These are phyloP conservation scores for Acleris holmiana DNA, from an alignment of 2,888 invertebrate genomes.

Conservation along the genomic window DNA sequence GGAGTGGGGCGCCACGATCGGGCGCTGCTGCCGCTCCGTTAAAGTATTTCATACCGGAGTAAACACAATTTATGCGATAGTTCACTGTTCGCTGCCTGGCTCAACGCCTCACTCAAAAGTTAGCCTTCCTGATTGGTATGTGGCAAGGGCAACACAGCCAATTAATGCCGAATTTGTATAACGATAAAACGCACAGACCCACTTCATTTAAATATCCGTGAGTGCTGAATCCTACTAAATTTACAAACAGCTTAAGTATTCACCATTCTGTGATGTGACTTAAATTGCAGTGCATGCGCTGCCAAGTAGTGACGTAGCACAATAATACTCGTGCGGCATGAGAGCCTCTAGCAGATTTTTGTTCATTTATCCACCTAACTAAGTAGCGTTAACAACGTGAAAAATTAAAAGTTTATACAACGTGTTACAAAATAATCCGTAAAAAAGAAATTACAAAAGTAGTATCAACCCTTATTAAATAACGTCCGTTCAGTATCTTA, in stretches of 20 bases:
- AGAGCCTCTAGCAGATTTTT: too few relatives aligned
- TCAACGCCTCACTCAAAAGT: conserved; percentile 44
- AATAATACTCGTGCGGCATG: too few relatives aligned
- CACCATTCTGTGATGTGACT: not conserved
- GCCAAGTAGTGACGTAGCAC: too few relatives aligned
- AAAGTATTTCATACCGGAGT: conserved; percentile 40
- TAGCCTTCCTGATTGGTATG: conserved; percentile 48
- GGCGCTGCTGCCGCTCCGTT: conserved; percentile 23
- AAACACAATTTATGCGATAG: conserved; percentile 46
- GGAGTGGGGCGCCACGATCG: conserved; percentile 18
- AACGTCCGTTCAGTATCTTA: too few relatives aligned
- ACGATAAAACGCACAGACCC: conserved; percentile 41
- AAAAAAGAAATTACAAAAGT: too few relatives aligned
- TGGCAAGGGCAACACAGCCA: conserved; percentile 45
- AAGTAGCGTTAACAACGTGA: too few relatives aligned
- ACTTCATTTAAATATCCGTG: conserved; percentile 43
- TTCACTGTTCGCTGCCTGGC: conserved; percentile 40
- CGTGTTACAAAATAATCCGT: too few relatives aligned
- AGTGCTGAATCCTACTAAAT: conserved; percentile 18
- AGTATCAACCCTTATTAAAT: too few relatives aligned
- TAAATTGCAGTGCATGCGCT: not conserved
- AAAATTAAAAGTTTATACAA: too few relatives aligned
- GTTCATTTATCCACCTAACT: too few relatives aligned
- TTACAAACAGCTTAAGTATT: conserved; percentile 16
- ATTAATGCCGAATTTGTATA: conserved; percentile 44